A percentile compares a stretch with the other conserved stretches of the same genome.
Conservation (phyloP, 1,140 invertebrate species). For the Galleria mellonella region DNA sequence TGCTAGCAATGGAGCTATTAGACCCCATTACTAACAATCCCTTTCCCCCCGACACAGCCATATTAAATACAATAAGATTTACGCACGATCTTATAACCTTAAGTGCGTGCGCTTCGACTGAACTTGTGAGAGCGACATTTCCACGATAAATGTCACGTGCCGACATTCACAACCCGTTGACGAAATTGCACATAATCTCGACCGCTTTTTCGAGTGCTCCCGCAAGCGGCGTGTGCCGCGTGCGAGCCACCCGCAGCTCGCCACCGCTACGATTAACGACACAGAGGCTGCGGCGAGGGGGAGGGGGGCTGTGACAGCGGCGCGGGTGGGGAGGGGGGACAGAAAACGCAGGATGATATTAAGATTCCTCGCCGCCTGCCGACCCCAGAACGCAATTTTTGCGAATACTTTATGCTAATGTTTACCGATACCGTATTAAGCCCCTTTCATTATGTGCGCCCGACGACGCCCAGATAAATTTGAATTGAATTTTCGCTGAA, state of each 20-base stretch:
- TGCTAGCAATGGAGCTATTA: no score
- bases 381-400: conserved; percentile 38
- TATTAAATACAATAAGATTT: no score
- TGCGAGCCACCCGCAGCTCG: no score
- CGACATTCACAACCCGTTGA: conserved; percentile 10
- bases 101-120: no score
- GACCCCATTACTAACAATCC: no score
- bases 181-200: conserved; percentile 32
- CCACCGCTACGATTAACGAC: no score
- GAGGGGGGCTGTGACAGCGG: conserved; percentile 1
- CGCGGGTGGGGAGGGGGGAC: conserved; percentile 1
- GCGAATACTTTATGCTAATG: conserved; percentile 42
- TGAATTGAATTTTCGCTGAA: conserved; percentile 43
- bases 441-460: conserved; percentile 30
- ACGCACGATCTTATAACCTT: no score
- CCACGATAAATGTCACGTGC: conserved; percentile 2
- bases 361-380: conserved; percentile 21
- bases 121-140: no score
- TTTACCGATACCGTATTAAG: conserved; percentile 37
- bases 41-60: no score
- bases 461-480: conserved; percentile 23
- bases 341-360: conserved; percentile 16
- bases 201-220: background rate
- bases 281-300: background rate
- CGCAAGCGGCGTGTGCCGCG: no score